phyloP scores from a whole-genome alignment of 2,113 vertebrate genomes.

The Thymallus thymallus region DNA sequence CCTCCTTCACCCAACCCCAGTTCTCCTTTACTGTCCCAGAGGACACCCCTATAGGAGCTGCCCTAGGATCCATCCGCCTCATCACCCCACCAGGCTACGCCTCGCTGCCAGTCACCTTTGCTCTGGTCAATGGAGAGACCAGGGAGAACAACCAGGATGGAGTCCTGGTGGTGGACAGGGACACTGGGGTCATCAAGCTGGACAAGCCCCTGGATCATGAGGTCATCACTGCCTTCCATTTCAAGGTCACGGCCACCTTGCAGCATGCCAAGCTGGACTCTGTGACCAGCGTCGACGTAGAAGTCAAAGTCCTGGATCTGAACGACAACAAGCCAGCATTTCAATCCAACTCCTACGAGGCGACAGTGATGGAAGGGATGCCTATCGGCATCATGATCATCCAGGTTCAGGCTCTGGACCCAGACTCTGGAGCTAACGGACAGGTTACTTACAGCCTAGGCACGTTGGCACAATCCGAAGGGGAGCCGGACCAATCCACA shows the following conservation, averaged over 20 bases:
- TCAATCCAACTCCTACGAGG: slow-evolving; percentile 82
- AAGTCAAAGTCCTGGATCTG: slow-evolving; percentile 87
- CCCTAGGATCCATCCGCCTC: slow-evolving; percentile 81
- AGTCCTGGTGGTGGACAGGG: slow-evolving; percentile 86
- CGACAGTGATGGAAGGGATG: slow-evolving; percentile 90
- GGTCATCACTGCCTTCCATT: slow-evolving; percentile 77
- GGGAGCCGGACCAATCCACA: slow-evolving; percentile 69
- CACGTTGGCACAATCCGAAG: slow-evolving; percentile 62
- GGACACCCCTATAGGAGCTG: slow-evolving; percentile 85
- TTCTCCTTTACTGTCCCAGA: slow-evolving; percentile 87
- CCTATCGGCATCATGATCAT: slow-evolving; percentile 85
- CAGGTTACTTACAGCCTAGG: slow-evolving; percentile 90
- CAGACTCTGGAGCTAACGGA: slow-evolving; percentile 89
- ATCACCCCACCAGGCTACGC: slow-evolving; percentile 66
- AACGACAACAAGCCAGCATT: slow-evolving; percentile 96
- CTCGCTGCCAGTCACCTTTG: slow-evolving; percentile 68
- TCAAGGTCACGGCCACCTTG: slow-evolving; percentile 85
- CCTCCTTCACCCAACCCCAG: slow-evolving; percentile 86
- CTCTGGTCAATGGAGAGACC: slow-evolving; percentile 83
- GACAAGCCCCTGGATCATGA: slow-evolving; percentile 92
- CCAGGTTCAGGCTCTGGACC: slow-evolving; percentile 85
- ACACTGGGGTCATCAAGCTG: slow-evolving; percentile 86
- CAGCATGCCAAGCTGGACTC: slow-evolving; percentile 84
- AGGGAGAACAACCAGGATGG: slow-evolving; percentile 85
- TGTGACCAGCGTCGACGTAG: slow-evolving; percentile 84